Base-by-base conservation (phyloP, 1,140 invertebrate species). In the Coelopa frigida region DNA sequence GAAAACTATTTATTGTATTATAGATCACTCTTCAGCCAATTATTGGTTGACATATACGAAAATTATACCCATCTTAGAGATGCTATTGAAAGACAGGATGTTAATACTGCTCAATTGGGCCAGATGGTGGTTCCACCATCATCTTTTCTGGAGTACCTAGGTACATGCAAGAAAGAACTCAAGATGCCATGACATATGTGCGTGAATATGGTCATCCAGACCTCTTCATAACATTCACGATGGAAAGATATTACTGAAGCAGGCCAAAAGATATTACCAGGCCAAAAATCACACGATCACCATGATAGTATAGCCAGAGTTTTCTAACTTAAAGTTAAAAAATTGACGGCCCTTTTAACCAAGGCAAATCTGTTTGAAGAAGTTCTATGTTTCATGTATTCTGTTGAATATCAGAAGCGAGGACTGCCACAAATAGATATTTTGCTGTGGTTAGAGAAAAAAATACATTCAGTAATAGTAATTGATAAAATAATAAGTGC, bases 401-500 rank as follows among this genome's bases (percentile, higher is more conserved):
- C n/a, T n/a, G n/a, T n/a, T n/a, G n/a, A n/a, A n/a, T n/a, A n/a
- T n/a, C n/a, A n/a, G n/a, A n/a, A n/a, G n/a, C n/a, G 44, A n/a
- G 41, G 37, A 10, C 41, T 41, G 31, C 46, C 46, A 7, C 46
- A 42, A 22, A n/a, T n/a, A n/a, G n/a, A 48, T 18, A 42, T 48
- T 48, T 50, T 50, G 18, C 29, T 50, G 36, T 46, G 38, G 38
- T 36, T 35, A 50, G 41, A 31, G 4, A 33, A 48, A 11, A 48
- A 48, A 48, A 42, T 42, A 14, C 29, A 33, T 7, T 40, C 70
- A 15, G 56, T n/a, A n/a, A n/a, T 69, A 37, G 43, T 70, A 48
- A 72, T 75, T 44, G 74, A 77, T 61, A n/a, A n/a, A n/a, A n/a
- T n/a, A 15, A 73, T 78, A 49, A 73, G 46, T 35, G 75, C 73